Conservation (phyloP, 1,140 invertebrate species). For the Drosophila elegans region DNA sequence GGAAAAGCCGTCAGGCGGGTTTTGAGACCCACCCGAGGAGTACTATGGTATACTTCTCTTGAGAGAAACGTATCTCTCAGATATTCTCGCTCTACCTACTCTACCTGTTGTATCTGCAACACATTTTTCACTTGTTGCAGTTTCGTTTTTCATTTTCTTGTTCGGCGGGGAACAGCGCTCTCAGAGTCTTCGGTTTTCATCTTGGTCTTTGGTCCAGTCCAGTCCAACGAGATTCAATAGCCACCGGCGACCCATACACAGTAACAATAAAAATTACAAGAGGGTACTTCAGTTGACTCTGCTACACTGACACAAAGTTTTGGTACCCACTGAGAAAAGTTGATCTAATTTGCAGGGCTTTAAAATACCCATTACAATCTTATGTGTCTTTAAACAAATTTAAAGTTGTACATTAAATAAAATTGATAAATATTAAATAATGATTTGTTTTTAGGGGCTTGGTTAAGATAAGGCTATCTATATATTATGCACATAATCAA, state of each 20-base stretch:
- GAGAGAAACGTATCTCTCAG: neutral
- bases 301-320: constrained; percentile 2
- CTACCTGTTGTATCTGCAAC: constrained; percentile 75
- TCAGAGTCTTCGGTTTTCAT: constrained; percentile 8
- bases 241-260: constrained; percentile 72
- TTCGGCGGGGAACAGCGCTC: constrained; percentile 28
- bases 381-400: too few species aligned
- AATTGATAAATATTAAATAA: too few species aligned
- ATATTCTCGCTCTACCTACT: constrained; percentile 32
- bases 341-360: neutral
- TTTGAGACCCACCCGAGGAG: constrained; percentile 23
- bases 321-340: neutral
- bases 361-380: too few species aligned
- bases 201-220: constrained; percentile 34
- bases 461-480: too few species aligned
- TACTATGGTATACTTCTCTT: neutral
- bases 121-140: constrained; percentile 83
- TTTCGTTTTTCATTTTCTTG: constrained; percentile 83
- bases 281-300: constrained; percentile 21
- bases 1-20: constrained; percentile 65
- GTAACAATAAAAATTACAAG: constrained; percentile 55
- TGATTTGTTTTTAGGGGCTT: too few species aligned
- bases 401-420: too few species aligned
- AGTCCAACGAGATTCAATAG: constrained; percentile 74
- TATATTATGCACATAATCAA: too few species aligned